A percentile compares a stretch with the other conserved stretches of the same genome.
phyloP scores from a whole-genome alignment of 2,888 invertebrate genomes.

The Phortica magna region DNA sequence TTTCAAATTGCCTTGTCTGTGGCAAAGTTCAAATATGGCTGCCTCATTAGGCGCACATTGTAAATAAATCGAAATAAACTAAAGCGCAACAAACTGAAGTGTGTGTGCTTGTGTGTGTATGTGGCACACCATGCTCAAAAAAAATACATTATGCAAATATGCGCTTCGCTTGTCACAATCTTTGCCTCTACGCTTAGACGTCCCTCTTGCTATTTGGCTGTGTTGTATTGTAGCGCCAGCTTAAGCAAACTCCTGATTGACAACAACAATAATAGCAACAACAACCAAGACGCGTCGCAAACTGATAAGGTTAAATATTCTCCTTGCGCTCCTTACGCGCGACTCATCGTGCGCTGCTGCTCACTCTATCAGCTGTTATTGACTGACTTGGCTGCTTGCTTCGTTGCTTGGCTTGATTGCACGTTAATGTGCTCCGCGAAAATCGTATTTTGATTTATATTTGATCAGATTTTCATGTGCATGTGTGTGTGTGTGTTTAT shows the following conservation, averaged over 20 bases:
- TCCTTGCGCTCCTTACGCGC: not conserved
- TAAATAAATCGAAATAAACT: slow-evolving; percentile 7
- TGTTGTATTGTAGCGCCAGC: not conserved
- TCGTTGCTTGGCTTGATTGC: slow-evolving; percentile 29
- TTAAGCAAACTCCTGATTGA: not conserved
- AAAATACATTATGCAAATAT: not conserved
- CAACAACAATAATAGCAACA: not conserved
- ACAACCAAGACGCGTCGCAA: not conserved
- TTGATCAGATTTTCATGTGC: slow-evolving; percentile 60
- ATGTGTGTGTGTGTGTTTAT: not conserved
- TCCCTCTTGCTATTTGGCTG: not conserved
- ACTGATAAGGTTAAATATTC: not conserved
- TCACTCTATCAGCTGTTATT: slow-evolving; percentile 2
- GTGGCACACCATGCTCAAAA: not conserved
- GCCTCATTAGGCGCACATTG: slow-evolving; percentile 15
- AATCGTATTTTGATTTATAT: slow-evolving; percentile 76
- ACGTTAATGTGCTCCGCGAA: slow-evolving; percentile 57
- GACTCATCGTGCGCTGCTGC: not conserved
- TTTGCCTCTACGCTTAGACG: not conserved
- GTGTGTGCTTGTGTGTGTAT: not conserved
- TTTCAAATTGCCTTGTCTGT: not conserved
- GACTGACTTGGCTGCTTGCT: slow-evolving; percentile 23
- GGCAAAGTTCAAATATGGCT: not conserved
- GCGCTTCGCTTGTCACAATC: not conserved
- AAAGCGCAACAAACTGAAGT: not conserved